Conservation (phyloP, 2,797 vertebrate genomes). For the Babyrousa celebensis region DNA sequence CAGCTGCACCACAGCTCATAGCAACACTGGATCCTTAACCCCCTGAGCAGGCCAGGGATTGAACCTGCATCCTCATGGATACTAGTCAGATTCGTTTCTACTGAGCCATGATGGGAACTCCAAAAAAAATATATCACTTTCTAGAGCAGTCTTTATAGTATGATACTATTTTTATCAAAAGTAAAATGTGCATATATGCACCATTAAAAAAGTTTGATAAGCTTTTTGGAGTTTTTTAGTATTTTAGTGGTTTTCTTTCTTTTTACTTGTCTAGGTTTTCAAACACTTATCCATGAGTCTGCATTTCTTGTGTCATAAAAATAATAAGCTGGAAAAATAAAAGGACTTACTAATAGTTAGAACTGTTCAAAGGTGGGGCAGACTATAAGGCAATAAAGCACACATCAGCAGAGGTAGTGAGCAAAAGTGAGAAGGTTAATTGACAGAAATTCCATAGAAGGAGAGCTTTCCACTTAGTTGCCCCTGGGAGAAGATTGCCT, state of each 20-base stretch:
- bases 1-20: too few relatives aligned
- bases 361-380: neutral
- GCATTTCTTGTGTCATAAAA: constrained; percentile 31
- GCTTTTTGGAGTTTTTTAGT: neutral
- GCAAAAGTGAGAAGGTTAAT: neutral
- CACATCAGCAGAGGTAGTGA: neutral
- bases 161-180: constrained; percentile 54
- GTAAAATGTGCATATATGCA: neutral
- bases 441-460: neutral
- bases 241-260: neutral
- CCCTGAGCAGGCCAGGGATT: too few relatives aligned
- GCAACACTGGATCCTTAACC: too few relatives aligned
- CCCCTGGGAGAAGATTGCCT: neutral
- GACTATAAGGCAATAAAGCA: neutral
- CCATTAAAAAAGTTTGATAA: neutral
- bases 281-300: neutral
- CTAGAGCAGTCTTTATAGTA: neutral
- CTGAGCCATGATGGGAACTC: too few relatives aligned
- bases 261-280: constrained; percentile 35
- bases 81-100: too few relatives aligned
- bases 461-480: neutral
- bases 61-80: too few relatives aligned
- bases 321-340: neutral
- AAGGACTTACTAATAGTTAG: neutral
- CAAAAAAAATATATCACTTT: neutral